Evolutionary conservation across 2,113 vertebrate genomes (phyloP).

Genomic region (Glaucidium brasilianum): DNA sequence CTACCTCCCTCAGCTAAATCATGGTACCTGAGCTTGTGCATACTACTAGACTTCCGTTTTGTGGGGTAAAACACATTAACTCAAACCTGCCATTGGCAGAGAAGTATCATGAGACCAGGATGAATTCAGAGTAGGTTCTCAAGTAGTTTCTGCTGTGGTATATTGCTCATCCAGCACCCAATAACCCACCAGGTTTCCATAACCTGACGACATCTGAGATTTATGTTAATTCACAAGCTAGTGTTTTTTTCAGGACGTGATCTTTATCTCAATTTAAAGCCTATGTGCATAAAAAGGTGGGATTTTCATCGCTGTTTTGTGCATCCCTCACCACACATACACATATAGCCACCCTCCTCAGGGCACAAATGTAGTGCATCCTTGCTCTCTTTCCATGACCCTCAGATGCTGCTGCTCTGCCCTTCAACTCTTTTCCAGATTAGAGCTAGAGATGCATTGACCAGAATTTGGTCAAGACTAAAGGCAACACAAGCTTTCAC

Average conservation of each 20-base stretch:
- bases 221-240: neutral
- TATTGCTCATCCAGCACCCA: neutral
- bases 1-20: neutral
- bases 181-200: neutral
- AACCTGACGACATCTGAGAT: neutral
- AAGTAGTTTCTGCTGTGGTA: neutral
- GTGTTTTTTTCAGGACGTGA: neutral
- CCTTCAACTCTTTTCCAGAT: neutral
- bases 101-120: neutral
- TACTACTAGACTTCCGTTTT: neutral
- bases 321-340: too few species aligned
- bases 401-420: neutral
- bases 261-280: neutral
- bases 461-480: neutral
- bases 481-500: neutral
- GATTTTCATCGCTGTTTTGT: neutral
- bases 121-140: neutral
- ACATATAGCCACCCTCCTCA: neutral
- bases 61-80: neutral
- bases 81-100: neutral
- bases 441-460: too few species aligned
- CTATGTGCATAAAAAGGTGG: neutral
- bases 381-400: neutral
- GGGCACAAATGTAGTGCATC: neutral
- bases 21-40: neutral